Evolutionary conservation across 2,888 invertebrate genomes (phyloP).

Genomic region (Subacronicta megacephala): DNA sequence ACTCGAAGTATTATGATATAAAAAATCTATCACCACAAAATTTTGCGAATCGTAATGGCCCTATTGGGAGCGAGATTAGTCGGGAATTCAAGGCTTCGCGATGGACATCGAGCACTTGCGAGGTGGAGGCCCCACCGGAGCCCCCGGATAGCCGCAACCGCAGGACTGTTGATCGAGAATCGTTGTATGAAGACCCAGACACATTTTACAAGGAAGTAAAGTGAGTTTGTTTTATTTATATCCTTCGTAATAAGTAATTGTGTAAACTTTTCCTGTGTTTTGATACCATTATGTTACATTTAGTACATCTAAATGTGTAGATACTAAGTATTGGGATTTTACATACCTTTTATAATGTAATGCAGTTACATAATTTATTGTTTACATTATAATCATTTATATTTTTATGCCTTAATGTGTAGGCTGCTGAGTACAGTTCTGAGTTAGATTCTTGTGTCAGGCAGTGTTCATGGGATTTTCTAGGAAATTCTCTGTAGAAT

Average conservation of each 20-base stretch:
- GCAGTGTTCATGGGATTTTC: too few species aligned
- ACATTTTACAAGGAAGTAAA: slow-evolving; percentile 22
- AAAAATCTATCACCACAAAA: slow-evolving; percentile 61
- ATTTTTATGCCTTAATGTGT: too few species aligned
- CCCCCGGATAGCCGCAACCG: slow-evolving; percentile 34
- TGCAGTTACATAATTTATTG: too few species aligned
- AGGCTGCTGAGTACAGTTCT: too few species aligned
- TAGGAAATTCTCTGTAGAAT: too few species aligned
- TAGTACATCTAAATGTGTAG: neutral
- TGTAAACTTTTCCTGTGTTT: neutral
- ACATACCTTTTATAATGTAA: too few species aligned
- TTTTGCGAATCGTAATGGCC: slow-evolving; percentile 42
- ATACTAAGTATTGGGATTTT: too few species aligned
- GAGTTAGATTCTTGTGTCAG: too few species aligned
- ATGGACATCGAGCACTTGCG: slow-evolving; percentile 31
- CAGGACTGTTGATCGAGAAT: slow-evolving; percentile 30
- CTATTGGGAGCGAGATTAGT: slow-evolving; percentile 44
- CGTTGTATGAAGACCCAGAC: slow-evolving; percentile 52
- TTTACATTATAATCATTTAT: too few species aligned
- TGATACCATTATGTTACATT: neutral
- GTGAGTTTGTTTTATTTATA: slow-evolving; percentile 51
- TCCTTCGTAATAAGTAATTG: neutral
- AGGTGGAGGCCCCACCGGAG: slow-evolving; percentile 23
- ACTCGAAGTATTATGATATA: slow-evolving; percentile 63
- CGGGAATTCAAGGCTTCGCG: slow-evolving; percentile 47